phyloP scores from a whole-genome alignment of 2,888 invertebrate genomes.

The Spicauda simplicius region DNA sequence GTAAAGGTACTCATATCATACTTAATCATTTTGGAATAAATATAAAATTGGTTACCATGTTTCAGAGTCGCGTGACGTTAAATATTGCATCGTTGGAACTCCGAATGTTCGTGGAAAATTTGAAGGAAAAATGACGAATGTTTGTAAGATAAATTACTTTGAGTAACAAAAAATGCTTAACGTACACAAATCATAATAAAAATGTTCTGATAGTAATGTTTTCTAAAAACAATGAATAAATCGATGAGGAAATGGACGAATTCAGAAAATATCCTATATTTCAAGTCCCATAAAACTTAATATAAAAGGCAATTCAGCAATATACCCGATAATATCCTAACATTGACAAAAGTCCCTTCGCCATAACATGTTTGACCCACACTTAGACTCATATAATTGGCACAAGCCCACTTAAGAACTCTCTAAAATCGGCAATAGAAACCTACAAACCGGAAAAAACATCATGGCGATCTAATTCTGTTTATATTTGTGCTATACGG shows the following conservation, averaged over 20 bases:
- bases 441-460: conserved; percentile 80
- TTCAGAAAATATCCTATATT: conserved; percentile 6
- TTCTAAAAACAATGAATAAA: too few relatives aligned
- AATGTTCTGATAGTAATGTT: neutral
- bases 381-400: conserved; percentile 56
- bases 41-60: neutral
- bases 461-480: conserved; percentile 79
- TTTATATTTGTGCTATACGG: conserved; percentile 79
- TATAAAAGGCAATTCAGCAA: neutral
- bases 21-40: neutral
- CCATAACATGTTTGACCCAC: conserved; percentile 31
- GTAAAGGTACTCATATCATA: neutral
- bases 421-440: conserved; percentile 65
- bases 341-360: conserved; percentile 12
- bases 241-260: too few relatives aligned
- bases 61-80: conserved; percentile 28
- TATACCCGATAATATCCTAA: conserved; percentile 4
- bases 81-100: conserved; percentile 24
- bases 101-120: conserved; percentile 17
- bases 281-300: neutral
- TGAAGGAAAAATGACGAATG: conserved; percentile 15
- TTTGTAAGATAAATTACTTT: conserved; percentile 3
- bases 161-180: neutral
- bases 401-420: conserved; percentile 68
- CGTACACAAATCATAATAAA: neutral